phyloP scores from a whole-genome alignment of 2,797 vertebrate genomes.

The Brachyalestes nurse region DNA sequence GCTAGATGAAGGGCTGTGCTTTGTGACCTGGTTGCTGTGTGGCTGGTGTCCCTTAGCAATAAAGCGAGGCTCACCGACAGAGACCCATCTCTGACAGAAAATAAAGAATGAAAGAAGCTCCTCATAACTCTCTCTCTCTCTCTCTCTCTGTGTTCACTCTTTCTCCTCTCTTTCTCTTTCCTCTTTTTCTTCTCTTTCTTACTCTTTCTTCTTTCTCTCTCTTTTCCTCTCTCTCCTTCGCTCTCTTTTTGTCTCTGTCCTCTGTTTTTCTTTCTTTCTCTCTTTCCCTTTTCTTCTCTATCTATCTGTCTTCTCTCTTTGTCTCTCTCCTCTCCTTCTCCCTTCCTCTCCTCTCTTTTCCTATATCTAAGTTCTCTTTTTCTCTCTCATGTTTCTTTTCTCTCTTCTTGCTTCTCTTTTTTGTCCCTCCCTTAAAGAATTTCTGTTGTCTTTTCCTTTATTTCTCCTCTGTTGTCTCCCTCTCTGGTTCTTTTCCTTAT shows the following conservation, averaged over 20 bases:
- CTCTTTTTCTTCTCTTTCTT: too few species aligned
- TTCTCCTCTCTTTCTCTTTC: not conserved
- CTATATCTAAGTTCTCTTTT: too few species aligned
- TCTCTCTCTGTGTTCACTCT: not conserved
- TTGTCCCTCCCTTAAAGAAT: not conserved
- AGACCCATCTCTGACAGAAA: constrained; percentile 5
- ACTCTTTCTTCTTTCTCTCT: too few species aligned
- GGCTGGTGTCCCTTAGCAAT: not conserved
- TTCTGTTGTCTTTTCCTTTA: too few species aligned
- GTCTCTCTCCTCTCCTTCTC: too few species aligned
- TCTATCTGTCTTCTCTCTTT: not conserved
- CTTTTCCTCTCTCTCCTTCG: not conserved
- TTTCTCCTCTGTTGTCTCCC: too few species aligned
- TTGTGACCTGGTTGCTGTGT: constrained; percentile 28
- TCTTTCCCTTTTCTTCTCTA: not conserved
- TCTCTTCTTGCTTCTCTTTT: too few species aligned
- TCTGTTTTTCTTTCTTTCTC: not conserved
- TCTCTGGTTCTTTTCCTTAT: too few species aligned
- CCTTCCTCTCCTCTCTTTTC: too few species aligned
- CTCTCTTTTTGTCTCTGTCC: too few species aligned
- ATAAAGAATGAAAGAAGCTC: constrained; percentile 14
- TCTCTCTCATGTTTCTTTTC: too few species aligned
- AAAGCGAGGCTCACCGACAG: constrained; percentile 17
- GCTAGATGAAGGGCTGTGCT: constrained; percentile 18
- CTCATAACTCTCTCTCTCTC: not conserved